These are phyloP conservation scores for Aptenodytes forsteri DNA, from an alignment of 2,113 vertebrate genomes.

Conservation along the genomic window DNA sequence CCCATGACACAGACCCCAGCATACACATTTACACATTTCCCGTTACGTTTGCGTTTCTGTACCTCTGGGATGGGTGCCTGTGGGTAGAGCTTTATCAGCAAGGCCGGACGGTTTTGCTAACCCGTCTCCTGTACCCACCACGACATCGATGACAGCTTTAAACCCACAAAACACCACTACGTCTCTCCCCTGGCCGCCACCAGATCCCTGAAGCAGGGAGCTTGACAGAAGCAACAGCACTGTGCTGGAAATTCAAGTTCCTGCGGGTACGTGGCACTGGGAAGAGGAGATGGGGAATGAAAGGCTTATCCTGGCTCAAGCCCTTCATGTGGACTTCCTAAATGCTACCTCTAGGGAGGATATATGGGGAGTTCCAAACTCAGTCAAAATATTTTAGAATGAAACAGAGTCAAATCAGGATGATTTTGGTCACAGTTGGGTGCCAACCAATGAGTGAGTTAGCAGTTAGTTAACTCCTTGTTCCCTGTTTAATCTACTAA, in stretches of 20 bases:
- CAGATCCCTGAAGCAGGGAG: not conserved
- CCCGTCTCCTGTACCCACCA: not conserved
- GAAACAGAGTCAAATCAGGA: not conserved
- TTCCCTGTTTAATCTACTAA: not conserved
- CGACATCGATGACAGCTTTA: accelerated
- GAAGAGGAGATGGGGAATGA: not conserved
- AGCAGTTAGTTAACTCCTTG: not conserved
- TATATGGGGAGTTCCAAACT: not conserved
- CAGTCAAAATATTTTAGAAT: not conserved
- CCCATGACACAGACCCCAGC: accelerated
- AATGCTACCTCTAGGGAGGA: not conserved
- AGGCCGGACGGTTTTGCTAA: not conserved
- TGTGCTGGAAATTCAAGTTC: not conserved
- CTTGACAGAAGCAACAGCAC: not conserved
- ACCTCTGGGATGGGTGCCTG: not conserved
- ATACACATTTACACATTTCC: not conserved
- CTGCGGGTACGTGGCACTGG: not conserved
- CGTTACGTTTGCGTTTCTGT: accelerated
- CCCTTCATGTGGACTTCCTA: not conserved
- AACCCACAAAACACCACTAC: not conserved
- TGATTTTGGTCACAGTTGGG: not conserved
- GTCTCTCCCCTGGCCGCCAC: not conserved
- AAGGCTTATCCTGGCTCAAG: not conserved
- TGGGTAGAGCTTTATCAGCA: not conserved
- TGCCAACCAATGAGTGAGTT: not conserved